Evolutionary conservation across 1,140 invertebrate genomes (phyloP).

Genomic region (Caenorhabditis inopinata): DNA sequence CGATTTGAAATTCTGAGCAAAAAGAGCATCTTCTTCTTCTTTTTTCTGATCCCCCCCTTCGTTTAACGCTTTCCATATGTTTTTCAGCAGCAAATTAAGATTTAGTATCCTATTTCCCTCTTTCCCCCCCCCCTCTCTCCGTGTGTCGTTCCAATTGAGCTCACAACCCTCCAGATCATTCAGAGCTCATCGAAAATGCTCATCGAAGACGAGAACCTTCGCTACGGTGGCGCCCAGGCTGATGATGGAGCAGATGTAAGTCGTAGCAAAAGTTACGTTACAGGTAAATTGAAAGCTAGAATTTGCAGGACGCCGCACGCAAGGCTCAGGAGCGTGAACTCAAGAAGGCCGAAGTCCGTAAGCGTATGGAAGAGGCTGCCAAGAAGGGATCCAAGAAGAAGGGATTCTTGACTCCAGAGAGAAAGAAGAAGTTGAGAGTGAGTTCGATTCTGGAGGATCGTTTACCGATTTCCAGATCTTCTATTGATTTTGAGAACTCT

Average conservation of each 20-base stretch:
- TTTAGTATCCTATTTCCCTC: not conserved
- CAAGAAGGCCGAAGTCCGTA: slow-evolving; percentile 66
- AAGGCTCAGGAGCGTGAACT: slow-evolving; percentile 63
- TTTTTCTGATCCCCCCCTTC: not conserved
- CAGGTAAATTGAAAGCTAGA: not conserved
- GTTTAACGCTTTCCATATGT: not conserved
- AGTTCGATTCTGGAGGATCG: no score
- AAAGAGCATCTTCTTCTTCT: not conserved
- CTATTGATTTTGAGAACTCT: no score
- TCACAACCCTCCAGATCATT: not conserved
- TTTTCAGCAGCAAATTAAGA: not conserved
- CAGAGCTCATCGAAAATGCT: not conserved
- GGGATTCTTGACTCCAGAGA: slow-evolving; percentile 65
- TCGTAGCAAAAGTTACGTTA: not conserved
- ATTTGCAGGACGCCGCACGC: slow-evolving; percentile 60
- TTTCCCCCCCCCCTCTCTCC: not conserved
- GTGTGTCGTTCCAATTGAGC: not conserved
- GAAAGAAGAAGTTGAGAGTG: slow-evolving; percentile 69
- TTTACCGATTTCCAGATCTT: no score
- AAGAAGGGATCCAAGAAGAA: slow-evolving; percentile 65
- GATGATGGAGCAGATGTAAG: slow-evolving; percentile 41
- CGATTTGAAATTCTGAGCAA: no score
- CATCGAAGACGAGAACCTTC: slow-evolving; percentile 33
- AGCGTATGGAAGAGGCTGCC: slow-evolving; percentile 64
- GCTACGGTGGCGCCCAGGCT: slow-evolving; percentile 45